Base-by-base conservation (phyloP, 1,140 invertebrate species). In the Proctacanthus coquilletti region DNA sequence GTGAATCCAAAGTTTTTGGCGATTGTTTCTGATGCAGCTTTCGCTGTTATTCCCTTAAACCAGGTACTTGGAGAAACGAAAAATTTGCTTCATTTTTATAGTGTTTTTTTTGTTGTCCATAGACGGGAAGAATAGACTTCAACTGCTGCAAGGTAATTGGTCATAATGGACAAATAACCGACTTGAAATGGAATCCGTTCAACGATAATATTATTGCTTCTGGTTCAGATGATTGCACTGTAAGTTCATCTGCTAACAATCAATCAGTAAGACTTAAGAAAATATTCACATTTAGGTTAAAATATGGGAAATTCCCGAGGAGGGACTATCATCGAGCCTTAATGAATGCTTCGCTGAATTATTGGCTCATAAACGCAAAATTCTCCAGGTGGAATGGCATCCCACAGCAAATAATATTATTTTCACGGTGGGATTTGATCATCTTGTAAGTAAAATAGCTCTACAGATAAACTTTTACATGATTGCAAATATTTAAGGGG, bases 141-240 rank as follows among this genome's bases (percentile, higher is more conserved):
- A 81, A 84, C 52, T 72, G 74, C 4, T 78, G 74, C 48, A 71
- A 77, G 50, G 80, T 87, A 30, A 81, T 80, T 13, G 84, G 84
- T 21, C 84, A 88, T 61, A 71, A 74, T 34, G 83, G 83, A 27
- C 81, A 80, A 4, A 81, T 88, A 40, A 62, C 85, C 41, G 84
- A 88, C 59, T 78, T 88, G 42, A 86, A 86, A 61, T 89, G 82
- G 82, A 86, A 86, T 62, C 84, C 84, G 32, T 89, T 89, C 64
- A 88, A 91, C 56, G 91, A 96, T 63, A 88, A 95, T 62, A 75
- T 95, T 46, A 94, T 97, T 49, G 92, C 92, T 17, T 92, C 86
- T 13, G 84, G 80, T 57, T 92, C 87, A 23, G 92, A 96, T 61
- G 92, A 96, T 60, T 84, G 80, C 57, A 85, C 83, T 41, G 80